Base-by-base conservation (phyloP, 2,888 invertebrate genomes). In the Lagria hirta region DNA sequence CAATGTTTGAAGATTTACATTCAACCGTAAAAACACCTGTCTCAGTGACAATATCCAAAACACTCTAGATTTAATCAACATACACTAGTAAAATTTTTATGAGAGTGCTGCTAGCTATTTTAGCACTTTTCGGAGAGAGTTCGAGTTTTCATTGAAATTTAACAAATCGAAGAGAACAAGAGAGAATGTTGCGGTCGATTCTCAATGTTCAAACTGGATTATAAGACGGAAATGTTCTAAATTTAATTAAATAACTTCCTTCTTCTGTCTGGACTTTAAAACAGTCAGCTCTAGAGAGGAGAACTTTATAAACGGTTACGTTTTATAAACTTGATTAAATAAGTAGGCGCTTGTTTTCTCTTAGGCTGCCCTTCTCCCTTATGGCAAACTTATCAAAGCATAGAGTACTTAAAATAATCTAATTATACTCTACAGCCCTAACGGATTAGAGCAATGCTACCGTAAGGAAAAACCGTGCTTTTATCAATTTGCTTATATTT, bases 201-300 rank as follows among this genome's bases (percentile, higher is more conserved):
- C 41, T 45, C 45, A 36, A 46, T 41, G 41, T 40, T 46, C 46
- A 30, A 46, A 41, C 22, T 40, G 30, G 41, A 41, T 45, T 45
- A 45, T 45, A 45, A 45, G 40, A 41, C 40, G 33, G 44, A 41
- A 50, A 37, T 34, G 45, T 43, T 49, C 42, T 22, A 32, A 50
- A 54, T 56, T 51, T 55, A 55, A 55, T 59, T 56, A 57, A 52
- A 57, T 52, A 56, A 59, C 50, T 56, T 59, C 42, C 38, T 47
- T 44, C 40, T 47, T 43, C 42, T 29, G 40, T 26, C 29, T 38
- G 36, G 47, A 48, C 37, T 43, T 48, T 48, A 38, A 43, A 48
- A 35, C 42, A 48, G 34, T 38, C 33, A 38, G 33, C 12, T 41
- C 35, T 21, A 24, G 34, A 8, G 27, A 17, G 33, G 23, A 16